Percentiles rank a stretch among this genome's conserved stretches.
These are phyloP conservation scores for Epizoanthus fatuus DNA, from an alignment of 92 coral and sea anemone genomes.

Conservation along the genomic window DNA sequence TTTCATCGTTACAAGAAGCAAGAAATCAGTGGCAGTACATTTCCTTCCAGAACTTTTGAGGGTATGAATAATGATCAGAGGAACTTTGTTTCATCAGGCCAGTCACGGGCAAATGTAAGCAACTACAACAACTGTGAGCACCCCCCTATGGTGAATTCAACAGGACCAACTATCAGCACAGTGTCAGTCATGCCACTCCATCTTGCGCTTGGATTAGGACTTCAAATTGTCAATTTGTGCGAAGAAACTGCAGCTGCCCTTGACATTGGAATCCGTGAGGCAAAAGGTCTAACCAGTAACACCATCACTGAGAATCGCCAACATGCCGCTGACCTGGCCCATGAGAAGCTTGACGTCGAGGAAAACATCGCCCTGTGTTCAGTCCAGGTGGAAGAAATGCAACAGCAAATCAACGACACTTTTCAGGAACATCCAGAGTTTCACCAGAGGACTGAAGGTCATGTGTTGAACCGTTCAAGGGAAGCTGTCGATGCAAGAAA, in stretches of 20 bases:
- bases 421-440: background rate
- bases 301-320: background rate
- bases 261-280: background rate
- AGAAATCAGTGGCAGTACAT: background rate
- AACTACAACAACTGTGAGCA: constrained; percentile 14
- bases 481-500: constrained; percentile 1
- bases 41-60: constrained; percentile 11
- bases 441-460: background rate
- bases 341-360: background rate
- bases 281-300: constrained; percentile 2
- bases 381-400: background rate
- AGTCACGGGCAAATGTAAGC: background rate
- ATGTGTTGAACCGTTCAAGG: background rate
- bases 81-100: background rate
- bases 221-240: background rate
- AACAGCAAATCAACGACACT: background rate
- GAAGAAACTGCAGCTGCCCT: background rate
- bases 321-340: background rate
- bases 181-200: constrained; percentile 6
- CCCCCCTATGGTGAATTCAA: constrained; percentile 15
- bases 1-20: constrained; percentile 6
- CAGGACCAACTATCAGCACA: background rate
- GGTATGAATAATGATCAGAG: constrained; percentile 1
- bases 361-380: background rate
- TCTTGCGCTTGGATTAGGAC: background rate